Percentiles rank a stretch among this genome's conserved stretches.
phyloP scores from a whole-genome alignment of 64 coral and sea anemone species.

The Anthopleura sola region DNA sequence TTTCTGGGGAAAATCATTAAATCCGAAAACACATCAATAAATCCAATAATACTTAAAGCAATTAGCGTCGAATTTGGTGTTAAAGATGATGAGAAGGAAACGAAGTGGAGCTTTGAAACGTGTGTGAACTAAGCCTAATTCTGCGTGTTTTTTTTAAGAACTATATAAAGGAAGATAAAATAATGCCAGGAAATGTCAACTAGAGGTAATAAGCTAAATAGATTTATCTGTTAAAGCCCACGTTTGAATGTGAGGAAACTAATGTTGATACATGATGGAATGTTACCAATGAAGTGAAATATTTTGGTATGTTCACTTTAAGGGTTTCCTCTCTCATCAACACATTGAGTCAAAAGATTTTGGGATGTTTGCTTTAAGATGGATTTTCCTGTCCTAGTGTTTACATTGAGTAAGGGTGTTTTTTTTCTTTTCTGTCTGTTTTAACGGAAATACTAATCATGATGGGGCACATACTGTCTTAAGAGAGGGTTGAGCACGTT shows the following conservation, averaged over 20 bases:
- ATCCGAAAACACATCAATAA: no score
- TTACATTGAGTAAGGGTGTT: neutral
- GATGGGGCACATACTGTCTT: neutral
- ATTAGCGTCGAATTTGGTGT: no score
- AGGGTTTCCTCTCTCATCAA: no score
- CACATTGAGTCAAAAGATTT: neutral
- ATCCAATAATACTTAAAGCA: no score
- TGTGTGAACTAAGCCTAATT: no score
- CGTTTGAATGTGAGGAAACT: neutral
- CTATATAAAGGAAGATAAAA: no score
- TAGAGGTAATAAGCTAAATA: neutral
- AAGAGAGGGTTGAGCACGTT: neutral
- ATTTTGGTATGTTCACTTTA: no score
- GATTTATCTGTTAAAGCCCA: neutral
- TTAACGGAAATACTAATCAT: neutral
- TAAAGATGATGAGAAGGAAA: no score
- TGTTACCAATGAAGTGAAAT: neutral
- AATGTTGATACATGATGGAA: neutral
- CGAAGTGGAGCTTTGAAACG: no score
- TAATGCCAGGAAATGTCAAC: no score
- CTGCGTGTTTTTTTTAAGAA: no score
- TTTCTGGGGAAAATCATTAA: neutral
- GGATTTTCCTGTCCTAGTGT: neutral
- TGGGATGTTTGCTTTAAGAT: neutral
- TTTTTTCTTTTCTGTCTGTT: neutral